These are phyloP conservation scores for Pachymerium ferrugineum DNA, from an alignment of 2,888 invertebrate genomes.

Conservation along the genomic window DNA sequence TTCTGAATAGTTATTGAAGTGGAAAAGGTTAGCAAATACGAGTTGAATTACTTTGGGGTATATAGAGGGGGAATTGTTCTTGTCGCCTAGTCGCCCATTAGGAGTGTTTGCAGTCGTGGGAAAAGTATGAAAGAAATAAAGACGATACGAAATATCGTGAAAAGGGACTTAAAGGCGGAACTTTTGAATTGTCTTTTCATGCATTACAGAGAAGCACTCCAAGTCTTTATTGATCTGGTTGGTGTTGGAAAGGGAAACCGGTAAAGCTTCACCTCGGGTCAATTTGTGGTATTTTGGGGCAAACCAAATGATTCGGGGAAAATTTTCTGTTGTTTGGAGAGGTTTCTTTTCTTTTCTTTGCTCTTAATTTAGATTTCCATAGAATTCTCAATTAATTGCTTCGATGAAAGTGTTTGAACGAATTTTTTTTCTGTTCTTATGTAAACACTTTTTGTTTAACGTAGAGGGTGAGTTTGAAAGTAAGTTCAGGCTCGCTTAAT, in stretches of 20 bases:
- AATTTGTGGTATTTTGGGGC: constrained; percentile 3
- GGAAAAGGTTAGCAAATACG: too few relatives aligned
- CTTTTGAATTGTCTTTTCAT: not conserved
- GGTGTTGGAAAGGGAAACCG: not conserved
- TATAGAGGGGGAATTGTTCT: too few relatives aligned
- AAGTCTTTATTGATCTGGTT: not conserved
- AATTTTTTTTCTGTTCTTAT: not conserved
- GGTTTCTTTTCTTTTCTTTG: not conserved
- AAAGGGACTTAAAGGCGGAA: not conserved
- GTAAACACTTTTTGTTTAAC: too few relatives aligned
- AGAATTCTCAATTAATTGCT: not conserved
- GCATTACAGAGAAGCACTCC: not conserved
- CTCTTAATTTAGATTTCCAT: not conserved
- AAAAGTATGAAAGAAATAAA: not conserved
- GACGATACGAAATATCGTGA: too few relatives aligned
- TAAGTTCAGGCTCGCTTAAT: too few relatives aligned
- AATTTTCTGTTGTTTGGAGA: too few relatives aligned
- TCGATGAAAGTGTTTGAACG: too few relatives aligned
- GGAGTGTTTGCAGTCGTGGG: too few relatives aligned
- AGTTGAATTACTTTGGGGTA: too few relatives aligned
- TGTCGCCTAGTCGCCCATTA: too few relatives aligned
- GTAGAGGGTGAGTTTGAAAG: too few relatives aligned
- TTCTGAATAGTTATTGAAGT: too few relatives aligned
- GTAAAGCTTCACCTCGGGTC: constrained; percentile 8
- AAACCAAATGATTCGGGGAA: not conserved